Evolutionary conservation across 2,113 vertebrate species (phyloP).

Genomic region (Atlantisia rogersi): DNA sequence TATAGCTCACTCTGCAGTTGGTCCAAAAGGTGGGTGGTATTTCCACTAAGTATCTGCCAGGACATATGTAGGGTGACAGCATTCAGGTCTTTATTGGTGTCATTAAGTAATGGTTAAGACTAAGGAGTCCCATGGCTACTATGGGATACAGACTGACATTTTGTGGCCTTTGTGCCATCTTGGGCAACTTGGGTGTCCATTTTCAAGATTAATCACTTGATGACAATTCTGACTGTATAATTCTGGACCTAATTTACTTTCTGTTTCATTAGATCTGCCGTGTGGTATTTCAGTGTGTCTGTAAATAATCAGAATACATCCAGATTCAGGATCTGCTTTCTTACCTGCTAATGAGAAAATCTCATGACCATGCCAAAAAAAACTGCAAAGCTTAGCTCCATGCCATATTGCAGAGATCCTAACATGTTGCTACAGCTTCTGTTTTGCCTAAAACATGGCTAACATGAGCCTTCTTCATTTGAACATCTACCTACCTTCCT

Average conservation of each 20-base stretch:
- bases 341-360: neutral
- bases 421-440: neutral
- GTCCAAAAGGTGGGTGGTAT: neutral
- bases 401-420: neutral
- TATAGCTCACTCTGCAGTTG: neutral
- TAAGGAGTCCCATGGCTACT: neutral
- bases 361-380: neutral
- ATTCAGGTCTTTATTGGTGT: neutral
- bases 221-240: neutral
- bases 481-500: neutral
- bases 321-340: neutral
- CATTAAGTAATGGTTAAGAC: neutral
- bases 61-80: neutral
- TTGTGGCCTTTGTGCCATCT: neutral
- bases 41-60: neutral
- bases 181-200: neutral
- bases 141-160: neutral
- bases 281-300: neutral
- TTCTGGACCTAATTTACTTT: neutral
- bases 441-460: neutral
- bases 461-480: neutral
- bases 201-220: neutral
- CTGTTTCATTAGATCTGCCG: neutral
- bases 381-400: rapidly evolving
- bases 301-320: neutral